Base-by-base conservation (phyloP, 2,797 vertebrate species). In the Urocyon cinereoargenteus region DNA sequence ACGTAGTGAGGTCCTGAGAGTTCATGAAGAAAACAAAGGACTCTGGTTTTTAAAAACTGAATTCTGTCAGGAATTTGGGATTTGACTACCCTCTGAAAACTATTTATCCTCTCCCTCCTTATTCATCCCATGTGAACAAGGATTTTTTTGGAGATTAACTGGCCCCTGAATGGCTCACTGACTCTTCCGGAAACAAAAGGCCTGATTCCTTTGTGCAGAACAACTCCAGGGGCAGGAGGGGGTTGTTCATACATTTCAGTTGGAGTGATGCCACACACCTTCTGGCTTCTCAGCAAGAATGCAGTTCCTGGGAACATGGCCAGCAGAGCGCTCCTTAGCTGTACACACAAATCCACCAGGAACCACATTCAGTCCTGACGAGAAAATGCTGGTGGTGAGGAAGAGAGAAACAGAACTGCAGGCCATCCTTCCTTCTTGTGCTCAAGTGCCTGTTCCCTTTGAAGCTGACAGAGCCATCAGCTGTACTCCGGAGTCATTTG, bases 251-350 rank as follows among this genome's bases (percentile, higher is more conserved):
- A 40, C 19, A 22, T 94, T 53, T 79, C 79, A 34, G 61, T 1
- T 91, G 96, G 98, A 95, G 85, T 5, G 49, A 68, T 0, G 19
- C 84, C 97, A 97, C 72, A 68, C 82, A 91, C 83, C 61, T 96
- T 77, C 95, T 96, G 84, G 93, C 82, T 96, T 93, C 92, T 94
- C 96, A 86, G n/a, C 77, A 85, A 72, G 97, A 94, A 97, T 64
- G 53, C 72, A 89, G 31, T 1, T 72, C 55, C 96, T 72, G 85
- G 97, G 93, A 97, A 84, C 5, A 11, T 3, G 88, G 97, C 95
- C 97, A 97, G 87, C 66, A 64, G 18, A 40, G 36, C 61, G n/a
- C 62, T 86, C 84, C 26, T 45, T 26, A 77, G 86, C 5, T 1
- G 34, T 91, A 49, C 79, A 86, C 85, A 81, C 0, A 8, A 84